Evolutionary conservation across 2,113 vertebrate species (phyloP).

Genomic region (Peucedramus taeniatus): DNA sequence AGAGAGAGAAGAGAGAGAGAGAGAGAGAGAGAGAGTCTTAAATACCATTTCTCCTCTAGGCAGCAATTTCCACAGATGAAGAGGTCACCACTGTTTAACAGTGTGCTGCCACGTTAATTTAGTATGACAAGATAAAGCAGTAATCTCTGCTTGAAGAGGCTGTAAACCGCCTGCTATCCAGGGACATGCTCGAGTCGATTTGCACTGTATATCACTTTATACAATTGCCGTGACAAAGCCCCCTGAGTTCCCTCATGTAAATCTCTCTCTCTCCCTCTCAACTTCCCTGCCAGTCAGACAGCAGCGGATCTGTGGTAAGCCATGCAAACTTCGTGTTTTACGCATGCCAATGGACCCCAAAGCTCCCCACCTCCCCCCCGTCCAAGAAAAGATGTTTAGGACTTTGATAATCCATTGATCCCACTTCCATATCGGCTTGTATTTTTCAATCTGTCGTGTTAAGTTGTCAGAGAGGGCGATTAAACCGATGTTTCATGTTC

Average conservation of each 20-base stretch:
- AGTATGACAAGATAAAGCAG: constrained; percentile 97
- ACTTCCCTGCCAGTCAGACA: constrained; percentile 75
- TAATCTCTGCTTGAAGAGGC: constrained; percentile 83
- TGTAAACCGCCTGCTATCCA: constrained; percentile 78
- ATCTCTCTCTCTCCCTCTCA: constrained; percentile 75
- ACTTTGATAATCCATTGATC: constrained; percentile 87
- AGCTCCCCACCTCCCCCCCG: constrained; percentile 29
- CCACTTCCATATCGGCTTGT: constrained; percentile 76
- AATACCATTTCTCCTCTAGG: constrained; percentile 72
- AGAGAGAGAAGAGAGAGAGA: background rate
- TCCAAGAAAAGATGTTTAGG: constrained; percentile 73
- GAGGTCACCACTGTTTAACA: constrained; percentile 88
- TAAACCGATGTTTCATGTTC: constrained; percentile 78
- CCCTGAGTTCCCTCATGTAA: constrained; percentile 77
- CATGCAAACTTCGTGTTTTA: constrained; percentile 69
- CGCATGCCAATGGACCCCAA: constrained; percentile 65
- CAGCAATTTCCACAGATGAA: constrained; percentile 85
- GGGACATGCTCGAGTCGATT: constrained; percentile 81
- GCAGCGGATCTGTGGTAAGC: constrained; percentile 68
- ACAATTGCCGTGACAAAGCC: constrained; percentile 88
- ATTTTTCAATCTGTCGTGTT: constrained; percentile 78
- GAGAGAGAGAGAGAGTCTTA: constrained; percentile 41
- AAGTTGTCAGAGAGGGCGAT: constrained; percentile 77
- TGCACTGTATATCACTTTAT: constrained; percentile 86
- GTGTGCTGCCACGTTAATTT: constrained; percentile 86